Evolutionary conservation across 2,797 vertebrate genomes (phyloP), one percentile per base, ranked within the genome.

Genomic region (Sebastes wilsoni): DNA sequence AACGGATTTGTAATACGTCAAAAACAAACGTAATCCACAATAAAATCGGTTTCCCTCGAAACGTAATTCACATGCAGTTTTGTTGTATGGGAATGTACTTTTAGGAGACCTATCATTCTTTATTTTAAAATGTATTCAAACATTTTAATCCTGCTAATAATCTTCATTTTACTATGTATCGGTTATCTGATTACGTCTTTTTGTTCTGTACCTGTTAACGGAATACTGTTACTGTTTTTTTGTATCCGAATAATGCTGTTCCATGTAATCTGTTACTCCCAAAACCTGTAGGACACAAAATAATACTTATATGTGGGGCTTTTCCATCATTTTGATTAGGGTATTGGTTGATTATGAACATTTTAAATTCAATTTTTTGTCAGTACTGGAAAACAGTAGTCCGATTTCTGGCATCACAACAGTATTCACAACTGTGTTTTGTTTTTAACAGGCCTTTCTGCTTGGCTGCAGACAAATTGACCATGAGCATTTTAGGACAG

Each of bases 401-500:
- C n/a, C 6, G 32, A 67, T 25, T 16, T 52, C 46, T 52, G 8
- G 18, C 46, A 23, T 28, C 8, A 22, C 22, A 52, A 16, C 6
- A 54, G 12, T 66, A 46, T 52, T 69, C 32, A 32, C 13, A 55
- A 6, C 22, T 28, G 10, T 34, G 38, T 27, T 59, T 64, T 20
- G 14, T 1, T 55, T 68, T 66, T 56, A 49, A 28, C 34, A 62
- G 28, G 8, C 38, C 12, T 46, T 20, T 72, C 25, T 75, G 80
- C 38, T 5, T 65, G 61, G 56, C 69, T 55, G 58, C 67, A 83
- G 25, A 72, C 55, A 38, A 65, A 70, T 55, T 42, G 61, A 66
- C 65, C 71, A 66, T n/a, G 7, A 66, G 52, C 20, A 18, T 56
- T 84, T 82, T 18, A 25, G 23, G 28, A 74, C 38, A 74, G 49